These are phyloP conservation scores for Saxidomus purpurata DNA, from an alignment of 1,140 invertebrate genomes.

Conservation along the genomic window DNA sequence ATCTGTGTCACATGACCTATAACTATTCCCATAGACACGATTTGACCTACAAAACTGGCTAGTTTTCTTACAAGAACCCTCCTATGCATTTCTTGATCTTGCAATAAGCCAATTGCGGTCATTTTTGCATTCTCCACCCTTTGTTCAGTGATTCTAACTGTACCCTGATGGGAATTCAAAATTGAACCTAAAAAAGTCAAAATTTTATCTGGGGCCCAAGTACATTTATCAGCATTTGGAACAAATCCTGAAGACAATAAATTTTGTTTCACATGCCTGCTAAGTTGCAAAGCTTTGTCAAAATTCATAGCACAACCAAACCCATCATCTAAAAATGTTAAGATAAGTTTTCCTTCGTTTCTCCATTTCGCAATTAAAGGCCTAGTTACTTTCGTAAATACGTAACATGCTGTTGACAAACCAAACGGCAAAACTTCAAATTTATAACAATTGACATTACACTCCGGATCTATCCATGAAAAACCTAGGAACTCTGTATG, in stretches of 20 bases:
- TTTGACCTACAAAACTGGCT: no score
- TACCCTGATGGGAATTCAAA: background rate
- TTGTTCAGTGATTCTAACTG: background rate
- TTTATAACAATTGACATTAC: background rate
- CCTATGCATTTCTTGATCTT: background rate
- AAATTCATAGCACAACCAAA: background rate
- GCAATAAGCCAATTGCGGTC: background rate
- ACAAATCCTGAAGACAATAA: conserved; percentile 38
- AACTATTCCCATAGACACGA: conserved; percentile 23
- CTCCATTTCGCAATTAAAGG: conserved; percentile 43
- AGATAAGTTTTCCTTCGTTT: conserved; percentile 1
- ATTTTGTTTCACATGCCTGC: conserved; percentile 4
- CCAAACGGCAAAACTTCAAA: conserved; percentile 49
- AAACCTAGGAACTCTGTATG: conserved; percentile 38
- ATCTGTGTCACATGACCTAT: conserved; percentile 20
- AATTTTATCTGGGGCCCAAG: conserved; percentile 28
- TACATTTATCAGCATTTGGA: conserved; percentile 51
- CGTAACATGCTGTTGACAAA: conserved; percentile 33
- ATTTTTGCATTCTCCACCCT: background rate
- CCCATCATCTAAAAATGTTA: conserved; percentile 51
- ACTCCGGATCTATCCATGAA: background rate
- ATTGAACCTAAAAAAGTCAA: background rate
- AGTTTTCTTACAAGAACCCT: conserved; percentile 11
- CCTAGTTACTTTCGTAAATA: conserved; percentile 45
- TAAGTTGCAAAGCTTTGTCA: background rate